A percentile compares a stretch with the other conserved stretches of the same genome.
Conservation (phyloP, 1,140 invertebrate species). For the Eciton burchellii region DNA sequence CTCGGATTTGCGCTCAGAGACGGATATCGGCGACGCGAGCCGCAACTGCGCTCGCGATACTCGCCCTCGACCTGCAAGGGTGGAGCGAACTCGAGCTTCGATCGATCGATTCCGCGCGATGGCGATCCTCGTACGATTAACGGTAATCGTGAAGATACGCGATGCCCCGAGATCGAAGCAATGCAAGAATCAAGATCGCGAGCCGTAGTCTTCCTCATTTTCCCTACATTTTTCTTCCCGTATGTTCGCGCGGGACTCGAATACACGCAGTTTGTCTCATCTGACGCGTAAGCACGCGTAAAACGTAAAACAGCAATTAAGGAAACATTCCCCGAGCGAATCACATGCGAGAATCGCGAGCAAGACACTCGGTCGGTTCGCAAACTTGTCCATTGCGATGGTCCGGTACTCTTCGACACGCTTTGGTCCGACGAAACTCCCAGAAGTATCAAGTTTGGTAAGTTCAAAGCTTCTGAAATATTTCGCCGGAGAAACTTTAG, state of each 20-base stretch:
- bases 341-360: background rate
- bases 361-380: background rate
- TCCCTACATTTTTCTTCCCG: too few relatives aligned
- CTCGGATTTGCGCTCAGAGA: slow-evolving; percentile 15
- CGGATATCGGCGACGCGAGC: background rate
- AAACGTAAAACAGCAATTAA: slow-evolving; percentile 3
- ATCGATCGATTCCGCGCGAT: background rate
- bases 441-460: slow-evolving; percentile 23
- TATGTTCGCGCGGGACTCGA: too few relatives aligned
- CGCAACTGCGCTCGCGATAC: background rate
- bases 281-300: too few relatives aligned
- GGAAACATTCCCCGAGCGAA: background rate
- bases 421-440: slow-evolving; percentile 33
- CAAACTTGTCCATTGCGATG: slow-evolving; percentile 14
- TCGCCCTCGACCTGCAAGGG: too few relatives aligned
- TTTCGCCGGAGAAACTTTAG: slow-evolving; percentile 57
- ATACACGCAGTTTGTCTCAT: too few relatives aligned
- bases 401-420: slow-evolving; percentile 14
- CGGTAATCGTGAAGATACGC: background rate
- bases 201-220: too few relatives aligned
- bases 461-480: slow-evolving; percentile 63
- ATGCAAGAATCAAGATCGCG: background rate
- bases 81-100: too few relatives aligned
- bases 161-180: background rate
- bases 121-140: too few relatives aligned